These are phyloP conservation scores for Acyrthosiphon pisum DNA, from an alignment of 1,140 invertebrate species.

Conservation along the genomic window DNA sequence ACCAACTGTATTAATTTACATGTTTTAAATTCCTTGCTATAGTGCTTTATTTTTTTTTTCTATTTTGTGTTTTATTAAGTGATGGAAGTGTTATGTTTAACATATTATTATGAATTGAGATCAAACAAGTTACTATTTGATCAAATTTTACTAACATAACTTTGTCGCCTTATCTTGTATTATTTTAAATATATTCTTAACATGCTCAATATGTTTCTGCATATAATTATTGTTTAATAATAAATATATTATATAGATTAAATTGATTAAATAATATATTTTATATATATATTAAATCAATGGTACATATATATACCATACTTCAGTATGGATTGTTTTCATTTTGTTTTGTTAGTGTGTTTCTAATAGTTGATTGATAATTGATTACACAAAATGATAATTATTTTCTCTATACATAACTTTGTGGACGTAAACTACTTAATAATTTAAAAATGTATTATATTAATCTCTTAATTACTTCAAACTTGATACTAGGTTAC, in stretches of 20 bases:
- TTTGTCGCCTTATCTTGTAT: not conserved
- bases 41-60: not conserved
- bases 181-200: not conserved
- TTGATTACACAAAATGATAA: not conserved
- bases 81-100: not conserved
- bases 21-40: not conserved
- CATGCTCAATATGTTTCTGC: slow-evolving; percentile 11
- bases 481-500: slow-evolving; percentile 44
- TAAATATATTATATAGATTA: not conserved
- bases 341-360: not conserved
- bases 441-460: slow-evolving; percentile 13
- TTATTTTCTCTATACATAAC: not conserved
- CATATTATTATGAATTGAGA: not conserved
- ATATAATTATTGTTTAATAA: not conserved
- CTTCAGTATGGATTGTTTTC: not conserved
- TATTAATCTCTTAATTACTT: not conserved
- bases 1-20: not conserved
- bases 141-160: not conserved
- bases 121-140: not conserved
- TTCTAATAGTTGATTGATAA: not conserved
- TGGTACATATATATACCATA: not conserved
- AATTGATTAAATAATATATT: not conserved
- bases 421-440: not conserved
- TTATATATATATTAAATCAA: not conserved
- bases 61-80: not conserved